Evolutionary conservation across 2,113 vertebrate genomes (phyloP), one percentile per base, ranked within the genome.

Genomic region (Microtus richardsoni): DNA sequence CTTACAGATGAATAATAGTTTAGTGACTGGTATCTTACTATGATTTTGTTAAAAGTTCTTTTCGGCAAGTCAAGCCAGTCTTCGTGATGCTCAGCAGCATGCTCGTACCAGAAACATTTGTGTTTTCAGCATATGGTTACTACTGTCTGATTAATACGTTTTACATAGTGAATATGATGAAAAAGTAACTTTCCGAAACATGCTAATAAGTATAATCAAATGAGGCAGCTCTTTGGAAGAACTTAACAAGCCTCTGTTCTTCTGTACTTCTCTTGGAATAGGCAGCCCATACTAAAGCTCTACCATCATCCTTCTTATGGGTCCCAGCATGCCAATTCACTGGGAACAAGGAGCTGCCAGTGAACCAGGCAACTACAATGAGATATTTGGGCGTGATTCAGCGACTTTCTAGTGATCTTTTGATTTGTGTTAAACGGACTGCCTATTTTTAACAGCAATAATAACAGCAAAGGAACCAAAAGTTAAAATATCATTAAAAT

Each of bases 281-380:
- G 3, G 8, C 1, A 26, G 7, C n/a, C 30, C 6, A 3, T 1
- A 7, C 5, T 8, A 0, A 3, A 11, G 33, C 7, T 7, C 5
- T 5, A 22, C 24, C 1, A 44, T 33, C 11, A 6, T 2, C 8
- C 6, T 10, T 64, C 5, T 26, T 11, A 21, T 1, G 1, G n/a
- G 28, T 14, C 5, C 28, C 7, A 30, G 36, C 3, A 2, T 11
- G 60, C 39, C 7, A 77, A 44, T 7, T 12, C 7, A 17, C 41
- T 36, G 36, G 22, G 33, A 78, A 8, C 3, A 60, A 54, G 17
- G 7, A 7, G 5, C 36, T 49, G 2, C 0, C 11, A 14, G 9
- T 14, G 30, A 6, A 6, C 12, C 13, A 24, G 13, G 5, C 11
- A 64, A 73, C 6, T 5, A 5, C 41, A 30, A 21, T 58, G 52